Evolutionary conservation across 2,888 invertebrate species (phyloP), one percentile per base, ranked within the genome.

Genomic region (Cepaea hortensis): DNA sequence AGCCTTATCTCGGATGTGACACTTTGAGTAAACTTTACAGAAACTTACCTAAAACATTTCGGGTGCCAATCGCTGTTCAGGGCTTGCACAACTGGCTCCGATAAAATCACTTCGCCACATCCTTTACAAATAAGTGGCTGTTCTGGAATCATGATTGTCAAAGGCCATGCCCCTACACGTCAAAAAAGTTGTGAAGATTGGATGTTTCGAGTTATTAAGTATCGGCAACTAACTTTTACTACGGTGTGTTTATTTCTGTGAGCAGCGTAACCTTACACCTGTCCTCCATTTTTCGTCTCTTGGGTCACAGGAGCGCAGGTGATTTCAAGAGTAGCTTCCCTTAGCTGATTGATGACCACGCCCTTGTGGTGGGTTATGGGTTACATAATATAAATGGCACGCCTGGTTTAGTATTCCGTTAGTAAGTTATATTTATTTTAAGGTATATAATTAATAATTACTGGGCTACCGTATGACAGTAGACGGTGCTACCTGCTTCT

Each of bases 21-120:
- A 9, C 62, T 62, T 15, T 62, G 35, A 35, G 35, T 1, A 35
- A 35, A 35, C 35, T 35, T 35, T 35, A 35, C n/a, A 9, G 13
- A 13, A 83, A 84, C 88, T 90, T 89, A 92, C 92, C 90, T 91
- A 89, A 92, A 92, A 88, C 92, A 92, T 23, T 88, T 81, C n/a
- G 91, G 89, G 85, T 92, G 92, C 92, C 92, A 92, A 87, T 91
- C 90, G 48, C 79, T 80, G 79, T 89, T 89, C 70, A 91, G 85
- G 23, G 92, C 91, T 85, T 91, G 90, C 18, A 92, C 90, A 85
- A 90, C 91, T 6, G 91, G 87, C 80, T 90, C 91, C 84, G 91
- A 88, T 81, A 85, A 85, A 18, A 92, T 89, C 62, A 82, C 81
- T 65, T 87, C 86, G 23, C 88, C 87, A 86, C 91, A 92, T 73